Evolutionary conservation across 2,888 invertebrate species (phyloP).

Genomic region (Drosophila putrida): DNA sequence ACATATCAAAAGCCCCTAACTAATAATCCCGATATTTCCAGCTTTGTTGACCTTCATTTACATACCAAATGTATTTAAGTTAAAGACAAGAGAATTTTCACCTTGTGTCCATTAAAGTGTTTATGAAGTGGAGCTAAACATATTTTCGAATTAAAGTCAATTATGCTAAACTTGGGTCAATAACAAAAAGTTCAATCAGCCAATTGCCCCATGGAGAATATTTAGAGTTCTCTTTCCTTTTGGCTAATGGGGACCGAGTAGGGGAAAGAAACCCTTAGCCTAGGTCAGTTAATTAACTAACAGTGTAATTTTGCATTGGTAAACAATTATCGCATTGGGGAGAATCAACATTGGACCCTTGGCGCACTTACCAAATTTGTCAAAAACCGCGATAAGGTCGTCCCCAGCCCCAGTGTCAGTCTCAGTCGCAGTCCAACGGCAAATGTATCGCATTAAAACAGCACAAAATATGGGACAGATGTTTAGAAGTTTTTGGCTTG

Average conservation of each 20-base stretch:
- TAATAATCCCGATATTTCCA: slow-evolving; percentile 20
- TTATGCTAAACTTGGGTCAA: slow-evolving; percentile 67
- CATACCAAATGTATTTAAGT: slow-evolving; percentile 38
- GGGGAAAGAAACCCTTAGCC: slow-evolving; percentile 27
- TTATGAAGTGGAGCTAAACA: slow-evolving; percentile 61
- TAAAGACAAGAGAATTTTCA: slow-evolving; percentile 52
- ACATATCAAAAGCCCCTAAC: slow-evolving; percentile 10
- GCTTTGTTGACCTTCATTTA: slow-evolving; percentile 29
- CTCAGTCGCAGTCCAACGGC: slow-evolving; percentile 6
- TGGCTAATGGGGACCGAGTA: slow-evolving; percentile 28
- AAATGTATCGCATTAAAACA: slow-evolving; percentile 70
- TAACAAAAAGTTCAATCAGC: slow-evolving; percentile 41
- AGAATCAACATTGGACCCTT: slow-evolving; percentile 39
- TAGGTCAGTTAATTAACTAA: slow-evolving; percentile 46
- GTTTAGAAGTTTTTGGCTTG: slow-evolving; percentile 74
- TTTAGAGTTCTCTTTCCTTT: not conserved
- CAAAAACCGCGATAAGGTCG: slow-evolving; percentile 59
- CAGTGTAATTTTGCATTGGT: slow-evolving; percentile 40
- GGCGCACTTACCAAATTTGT: slow-evolving; percentile 75
- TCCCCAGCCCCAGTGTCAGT: slow-evolving; percentile 22
- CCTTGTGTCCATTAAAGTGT: slow-evolving; percentile 71
- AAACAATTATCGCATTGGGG: slow-evolving; percentile 52
- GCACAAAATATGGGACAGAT: slow-evolving; percentile 80
- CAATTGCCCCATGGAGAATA: slow-evolving; percentile 27
- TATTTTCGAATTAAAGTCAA: slow-evolving; percentile 69